Percentiles rank a stretch among this genome's conserved stretches.
phyloP scores from a whole-genome alignment of 2,113 vertebrate species.

The Campylorhamphus procurvoides region DNA sequence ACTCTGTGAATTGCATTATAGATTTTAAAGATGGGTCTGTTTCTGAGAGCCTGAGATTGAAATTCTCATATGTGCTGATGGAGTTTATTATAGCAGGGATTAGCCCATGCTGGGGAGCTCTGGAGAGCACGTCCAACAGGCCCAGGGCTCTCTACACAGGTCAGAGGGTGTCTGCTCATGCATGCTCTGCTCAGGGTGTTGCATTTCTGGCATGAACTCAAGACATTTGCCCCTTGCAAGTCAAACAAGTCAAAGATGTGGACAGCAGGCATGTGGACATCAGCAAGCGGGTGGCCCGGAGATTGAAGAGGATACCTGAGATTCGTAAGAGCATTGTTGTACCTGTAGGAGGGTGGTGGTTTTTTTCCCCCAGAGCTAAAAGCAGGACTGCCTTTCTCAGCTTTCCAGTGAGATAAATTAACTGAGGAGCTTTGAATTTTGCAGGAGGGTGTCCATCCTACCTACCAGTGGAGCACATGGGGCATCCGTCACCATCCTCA shows the following conservation, averaged over 20 bases:
- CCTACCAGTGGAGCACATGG: accelerated
- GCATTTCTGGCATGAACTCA: not conserved
- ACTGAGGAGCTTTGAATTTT: not conserved
- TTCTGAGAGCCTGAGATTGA: conserved; percentile 13
- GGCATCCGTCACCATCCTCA: not conserved
- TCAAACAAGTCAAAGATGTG: not conserved
- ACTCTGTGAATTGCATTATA: conserved; percentile 37
- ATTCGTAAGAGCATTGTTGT: not conserved
- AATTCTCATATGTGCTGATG: not conserved
- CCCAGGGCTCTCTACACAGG: not conserved
- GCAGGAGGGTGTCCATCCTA: not conserved
- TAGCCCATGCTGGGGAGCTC: accelerated
- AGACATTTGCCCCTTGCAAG: not conserved
- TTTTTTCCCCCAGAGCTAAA: not conserved
- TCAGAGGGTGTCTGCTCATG: not conserved
- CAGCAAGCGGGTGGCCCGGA: accelerated
- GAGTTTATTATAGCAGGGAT: not conserved
- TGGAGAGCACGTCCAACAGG: not conserved
- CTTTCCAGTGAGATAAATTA: not conserved
- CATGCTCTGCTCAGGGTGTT: not conserved
- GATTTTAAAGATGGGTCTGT: conserved; percentile 30
- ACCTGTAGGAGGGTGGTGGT: not conserved
- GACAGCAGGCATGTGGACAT: accelerated
- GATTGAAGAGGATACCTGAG: not conserved
- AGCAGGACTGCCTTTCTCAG: not conserved